phyloP scores from a whole-genome alignment of 2,888 invertebrate genomes.

The Ennomos erosarius region DNA sequence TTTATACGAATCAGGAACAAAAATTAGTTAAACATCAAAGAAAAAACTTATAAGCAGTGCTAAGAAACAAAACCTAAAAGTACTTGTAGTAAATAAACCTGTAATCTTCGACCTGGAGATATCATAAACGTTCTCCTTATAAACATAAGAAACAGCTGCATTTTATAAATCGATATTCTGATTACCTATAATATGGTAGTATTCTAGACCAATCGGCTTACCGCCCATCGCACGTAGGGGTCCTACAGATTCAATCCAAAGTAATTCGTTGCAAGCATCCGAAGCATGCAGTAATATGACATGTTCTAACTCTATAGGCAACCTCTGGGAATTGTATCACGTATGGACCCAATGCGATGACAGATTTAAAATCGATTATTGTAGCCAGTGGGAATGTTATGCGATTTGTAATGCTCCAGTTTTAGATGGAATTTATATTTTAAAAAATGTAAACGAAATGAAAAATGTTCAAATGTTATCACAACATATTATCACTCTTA shows the following conservation, averaged over 20 bases:
- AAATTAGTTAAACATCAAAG: too few species aligned
- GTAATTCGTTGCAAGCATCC: slow-evolving; percentile 50
- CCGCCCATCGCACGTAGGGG: slow-evolving; percentile 60
- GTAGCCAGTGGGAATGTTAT: slow-evolving; percentile 4
- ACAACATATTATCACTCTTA: too few species aligned
- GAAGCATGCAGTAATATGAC: slow-evolving; percentile 49
- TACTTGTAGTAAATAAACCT: too few species aligned
- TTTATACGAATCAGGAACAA: too few species aligned
- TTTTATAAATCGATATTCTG: slow-evolving; percentile 29
- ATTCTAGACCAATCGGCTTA: slow-evolving; percentile 55
- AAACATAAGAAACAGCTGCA: slow-evolving; percentile 3
- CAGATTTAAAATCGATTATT: slow-evolving; percentile 37
- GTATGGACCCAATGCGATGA: slow-evolving; percentile 53
- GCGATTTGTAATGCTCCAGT: background rate
- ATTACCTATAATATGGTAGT: slow-evolving; percentile 52
- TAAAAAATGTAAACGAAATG: too few species aligned
- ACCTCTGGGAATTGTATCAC: slow-evolving; percentile 55
- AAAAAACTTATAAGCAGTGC: too few species aligned
- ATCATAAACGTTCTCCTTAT: background rate
- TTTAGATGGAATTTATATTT: slow-evolving; percentile 4
- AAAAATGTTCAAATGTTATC: too few species aligned
- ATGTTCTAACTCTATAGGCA: slow-evolving; percentile 40
- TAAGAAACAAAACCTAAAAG: too few species aligned
- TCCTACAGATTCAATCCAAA: slow-evolving; percentile 52
- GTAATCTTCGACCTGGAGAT: background rate